A percentile compares a stretch with the other conserved stretches of the same genome.
Conservation (phyloP, 2,797 vertebrate species). For the Amniataba percoides region DNA sequence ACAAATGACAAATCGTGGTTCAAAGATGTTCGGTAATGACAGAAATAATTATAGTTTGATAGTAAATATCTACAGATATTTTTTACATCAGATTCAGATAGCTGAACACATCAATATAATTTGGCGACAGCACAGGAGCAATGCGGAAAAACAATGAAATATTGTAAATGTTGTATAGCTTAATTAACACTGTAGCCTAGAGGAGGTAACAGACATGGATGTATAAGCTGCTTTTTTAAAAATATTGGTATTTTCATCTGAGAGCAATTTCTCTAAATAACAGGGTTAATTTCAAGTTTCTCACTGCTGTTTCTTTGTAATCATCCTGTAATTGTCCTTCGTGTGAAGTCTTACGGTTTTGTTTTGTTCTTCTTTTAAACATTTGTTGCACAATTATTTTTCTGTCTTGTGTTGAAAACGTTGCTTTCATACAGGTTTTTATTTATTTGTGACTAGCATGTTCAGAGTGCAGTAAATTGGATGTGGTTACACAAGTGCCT, state of each 20-base stretch:
- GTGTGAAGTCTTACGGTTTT: slow-evolving; percentile 6
- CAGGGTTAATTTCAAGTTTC: slow-evolving; percentile 30
- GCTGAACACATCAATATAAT: slow-evolving; percentile 33
- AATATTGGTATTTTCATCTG: slow-evolving; percentile 9
- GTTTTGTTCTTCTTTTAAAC: slow-evolving; percentile 6
- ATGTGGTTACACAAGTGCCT: slow-evolving; percentile 82
- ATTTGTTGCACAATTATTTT: slow-evolving; percentile 58
- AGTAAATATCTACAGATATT: slow-evolving; percentile 58
- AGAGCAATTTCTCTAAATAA: slow-evolving; percentile 27
- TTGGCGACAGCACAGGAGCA: slow-evolving; percentile 40
- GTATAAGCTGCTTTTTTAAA: slow-evolving; percentile 31
- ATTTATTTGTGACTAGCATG: slow-evolving; percentile 67
- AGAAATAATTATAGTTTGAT: slow-evolving; percentile 65
- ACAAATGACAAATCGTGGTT: slow-evolving; percentile 43
- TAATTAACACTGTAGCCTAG: slow-evolving; percentile 42
- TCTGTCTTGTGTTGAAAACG: slow-evolving; percentile 50
- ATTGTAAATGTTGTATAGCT: slow-evolving; percentile 62
- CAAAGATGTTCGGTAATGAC: slow-evolving; percentile 36
- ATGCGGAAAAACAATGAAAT: slow-evolving; percentile 24
- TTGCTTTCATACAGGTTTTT: slow-evolving; percentile 50
- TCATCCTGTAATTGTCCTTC: slow-evolving; percentile 7
- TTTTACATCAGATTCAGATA: slow-evolving; percentile 51
- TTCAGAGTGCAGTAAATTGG: slow-evolving; percentile 70
- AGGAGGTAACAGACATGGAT: slow-evolving; percentile 30
- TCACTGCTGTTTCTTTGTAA: slow-evolving; percentile 34